Evolutionary conservation across 2,888 invertebrate species (phyloP), one percentile per base, ranked within the genome.

Genomic region (Hirtodrosophila duncani): DNA sequence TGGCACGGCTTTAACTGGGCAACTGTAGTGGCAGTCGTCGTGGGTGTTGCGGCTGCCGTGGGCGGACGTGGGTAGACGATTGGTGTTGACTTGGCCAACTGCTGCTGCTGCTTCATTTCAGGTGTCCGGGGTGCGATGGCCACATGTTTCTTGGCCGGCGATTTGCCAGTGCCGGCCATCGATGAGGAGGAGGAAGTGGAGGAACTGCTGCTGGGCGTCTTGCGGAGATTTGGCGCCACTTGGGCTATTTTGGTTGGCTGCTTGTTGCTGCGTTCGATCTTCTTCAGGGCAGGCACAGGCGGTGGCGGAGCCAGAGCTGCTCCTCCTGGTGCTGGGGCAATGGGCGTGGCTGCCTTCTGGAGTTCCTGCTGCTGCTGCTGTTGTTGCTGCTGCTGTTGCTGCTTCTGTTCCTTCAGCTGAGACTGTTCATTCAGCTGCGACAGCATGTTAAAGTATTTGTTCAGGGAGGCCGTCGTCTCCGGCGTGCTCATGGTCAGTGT

Each of bases 91-190:
- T 69, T 69, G 2, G 65, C 50, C 1, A 59, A 52, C 31, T 83
- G 81, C 41, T 71, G 71, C 36, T 81, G 81, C 42, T 81, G 81
- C 50, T 84, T 85, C 64, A 84, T 82, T 51, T 86, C 87, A 2
- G 82, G 82, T 16, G 85, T 86, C 3, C 87, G 81, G 6, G 87
- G 87, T 2, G 87, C 87, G 27, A 87, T 87, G 24, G 86, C 85
- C 33, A 87, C 86, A 50, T 87, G 86, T 49, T 87, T 87, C 59
- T 87, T 87, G 11, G 84, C 82, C 45, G 87, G 86, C 14, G 85
- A 85, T 58, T 85, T 86, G 13, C 83, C 85, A 0, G 67, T 71
- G 5, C n/a, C 31, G 0, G 50, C 52, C 6, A 31, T 51, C 1
- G 56, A 56, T 1, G 55, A 56, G 31, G 30, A 34, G 5, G 71